These are phyloP conservation scores for Psittacula derbiana DNA, from an alignment of 2,797 vertebrate species.

Conservation along the genomic window DNA sequence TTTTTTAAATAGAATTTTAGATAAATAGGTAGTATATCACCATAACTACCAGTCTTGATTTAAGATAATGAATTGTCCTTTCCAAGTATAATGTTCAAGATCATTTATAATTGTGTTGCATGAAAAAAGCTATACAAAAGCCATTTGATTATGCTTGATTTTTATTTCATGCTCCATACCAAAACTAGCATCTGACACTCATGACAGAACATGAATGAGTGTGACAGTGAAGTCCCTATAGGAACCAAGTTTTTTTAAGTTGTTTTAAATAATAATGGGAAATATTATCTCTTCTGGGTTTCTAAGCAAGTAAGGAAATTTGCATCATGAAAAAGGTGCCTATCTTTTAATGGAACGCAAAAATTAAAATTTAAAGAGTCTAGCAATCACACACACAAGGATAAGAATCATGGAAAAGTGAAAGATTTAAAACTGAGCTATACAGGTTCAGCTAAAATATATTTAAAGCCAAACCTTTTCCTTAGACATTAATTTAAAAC, in stretches of 20 bases:
- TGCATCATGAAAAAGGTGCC: background rate
- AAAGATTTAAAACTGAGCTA: background rate
- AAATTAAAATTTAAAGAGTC: slow-evolving; percentile 24
- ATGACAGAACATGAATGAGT: background rate
- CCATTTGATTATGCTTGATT: slow-evolving; percentile 17
- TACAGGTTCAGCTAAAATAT: background rate
- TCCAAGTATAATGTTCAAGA: slow-evolving; percentile 14
- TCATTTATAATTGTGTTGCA: slow-evolving; percentile 22
- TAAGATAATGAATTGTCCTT: slow-evolving; percentile 43
- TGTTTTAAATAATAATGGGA: slow-evolving; percentile 17
- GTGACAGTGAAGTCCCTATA: background rate
- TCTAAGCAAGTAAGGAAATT: slow-evolving; percentile 23
- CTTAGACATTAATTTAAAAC: background rate
- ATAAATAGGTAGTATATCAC: slow-evolving; percentile 10
- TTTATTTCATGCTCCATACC: background rate
- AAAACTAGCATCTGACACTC: slow-evolving; percentile 36
- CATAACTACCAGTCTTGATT: slow-evolving; percentile 6
- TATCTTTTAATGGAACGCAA: background rate
- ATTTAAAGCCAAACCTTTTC: background rate
- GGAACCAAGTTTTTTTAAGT: background rate
- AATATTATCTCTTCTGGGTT: background rate
- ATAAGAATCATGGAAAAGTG: background rate
- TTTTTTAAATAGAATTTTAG: slow-evolving; percentile 52
- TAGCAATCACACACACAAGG: background rate
- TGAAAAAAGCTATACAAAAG: background rate